Evolutionary conservation across 2,113 vertebrate genomes (phyloP).

Genomic region (Butorides virescens): DNA sequence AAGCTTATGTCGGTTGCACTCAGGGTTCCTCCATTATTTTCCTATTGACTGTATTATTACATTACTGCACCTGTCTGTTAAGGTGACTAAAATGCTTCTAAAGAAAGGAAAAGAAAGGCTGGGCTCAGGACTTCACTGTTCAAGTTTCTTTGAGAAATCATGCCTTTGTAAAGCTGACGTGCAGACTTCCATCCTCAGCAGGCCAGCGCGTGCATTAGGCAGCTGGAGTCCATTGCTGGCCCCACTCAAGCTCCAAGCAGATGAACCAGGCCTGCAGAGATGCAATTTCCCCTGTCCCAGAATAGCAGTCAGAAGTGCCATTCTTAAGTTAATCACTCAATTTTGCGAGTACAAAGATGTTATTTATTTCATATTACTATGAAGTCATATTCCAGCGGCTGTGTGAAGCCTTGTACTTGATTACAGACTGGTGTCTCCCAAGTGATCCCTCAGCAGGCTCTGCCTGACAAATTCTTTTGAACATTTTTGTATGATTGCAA

Average conservation of each 20-base stretch:
- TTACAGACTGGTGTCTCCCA: neutral
- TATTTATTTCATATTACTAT: neutral
- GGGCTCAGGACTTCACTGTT: neutral
- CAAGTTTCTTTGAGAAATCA: neutral
- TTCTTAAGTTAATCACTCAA: neutral
- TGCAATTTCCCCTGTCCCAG: neutral
- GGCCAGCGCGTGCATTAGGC: accelerated
- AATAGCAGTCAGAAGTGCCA: neutral
- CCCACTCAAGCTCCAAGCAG: neutral
- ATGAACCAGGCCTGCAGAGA: neutral
- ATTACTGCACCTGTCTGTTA: neutral
- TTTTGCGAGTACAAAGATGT: neutral
- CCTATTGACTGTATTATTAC: neutral
- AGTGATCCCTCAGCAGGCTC: accelerated
- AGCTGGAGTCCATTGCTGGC: neutral
- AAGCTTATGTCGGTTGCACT: neutral
- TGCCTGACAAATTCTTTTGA: neutral
- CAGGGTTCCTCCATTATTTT: neutral
- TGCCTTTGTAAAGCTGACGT: neutral
- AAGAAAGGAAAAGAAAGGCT: neutral
- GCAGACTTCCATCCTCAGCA: neutral
- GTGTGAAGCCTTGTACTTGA: neutral
- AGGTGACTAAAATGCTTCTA: neutral
- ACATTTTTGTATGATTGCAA: neutral
- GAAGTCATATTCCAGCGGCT: neutral